Conservation (phyloP, 2,113 vertebrate genomes). For the Ornithorhynchus anatinus region DNA sequence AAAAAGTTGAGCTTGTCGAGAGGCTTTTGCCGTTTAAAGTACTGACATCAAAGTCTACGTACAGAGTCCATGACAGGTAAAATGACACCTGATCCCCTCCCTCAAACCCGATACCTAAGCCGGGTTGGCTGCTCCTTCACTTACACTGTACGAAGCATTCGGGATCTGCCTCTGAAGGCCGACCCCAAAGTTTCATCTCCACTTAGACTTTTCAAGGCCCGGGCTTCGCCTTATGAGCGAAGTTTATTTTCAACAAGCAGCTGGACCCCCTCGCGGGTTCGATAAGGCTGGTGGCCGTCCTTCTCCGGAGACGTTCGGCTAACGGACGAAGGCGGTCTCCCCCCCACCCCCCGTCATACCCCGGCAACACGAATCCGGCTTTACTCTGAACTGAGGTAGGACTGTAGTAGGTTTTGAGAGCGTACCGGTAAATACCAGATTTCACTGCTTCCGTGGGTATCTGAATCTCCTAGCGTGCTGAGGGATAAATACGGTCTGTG, state of each 20-base stretch:
- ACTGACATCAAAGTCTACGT: slow-evolving; percentile 64
- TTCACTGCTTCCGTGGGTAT: slow-evolving; percentile 55
- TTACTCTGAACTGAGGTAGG: slow-evolving; percentile 90
- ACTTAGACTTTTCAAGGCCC: slow-evolving; percentile 39
- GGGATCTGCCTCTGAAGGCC: slow-evolving; percentile 38
- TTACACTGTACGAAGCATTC: slow-evolving; percentile 44
- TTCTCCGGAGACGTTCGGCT: slow-evolving; percentile 79
- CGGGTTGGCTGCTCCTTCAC: slow-evolving; percentile 51
- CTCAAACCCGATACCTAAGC: neutral
- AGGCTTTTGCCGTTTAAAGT: slow-evolving; percentile 65
- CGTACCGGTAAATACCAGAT: slow-evolving; percentile 70
- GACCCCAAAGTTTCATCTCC: slow-evolving; percentile 37
- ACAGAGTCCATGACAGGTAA: slow-evolving; percentile 62
- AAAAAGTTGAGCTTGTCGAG: slow-evolving; percentile 54
- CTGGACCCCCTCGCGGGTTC: slow-evolving; percentile 34
- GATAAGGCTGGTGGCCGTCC: slow-evolving; percentile 64
- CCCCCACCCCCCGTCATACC: slow-evolving; percentile 60
- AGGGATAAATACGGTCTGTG: slow-evolving; percentile 59
- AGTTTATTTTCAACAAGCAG: slow-evolving; percentile 52
- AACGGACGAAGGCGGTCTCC: slow-evolving; percentile 77
- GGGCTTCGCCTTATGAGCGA: slow-evolving; percentile 51
- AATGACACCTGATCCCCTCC: slow-evolving; percentile 43
- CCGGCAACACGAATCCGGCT: slow-evolving; percentile 76
- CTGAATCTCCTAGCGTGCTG: slow-evolving; percentile 58
- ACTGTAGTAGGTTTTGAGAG: slow-evolving; percentile 72